Evolutionary conservation across 1,140 invertebrate species (phyloP).

Genomic region (Acarapis woodi): DNA sequence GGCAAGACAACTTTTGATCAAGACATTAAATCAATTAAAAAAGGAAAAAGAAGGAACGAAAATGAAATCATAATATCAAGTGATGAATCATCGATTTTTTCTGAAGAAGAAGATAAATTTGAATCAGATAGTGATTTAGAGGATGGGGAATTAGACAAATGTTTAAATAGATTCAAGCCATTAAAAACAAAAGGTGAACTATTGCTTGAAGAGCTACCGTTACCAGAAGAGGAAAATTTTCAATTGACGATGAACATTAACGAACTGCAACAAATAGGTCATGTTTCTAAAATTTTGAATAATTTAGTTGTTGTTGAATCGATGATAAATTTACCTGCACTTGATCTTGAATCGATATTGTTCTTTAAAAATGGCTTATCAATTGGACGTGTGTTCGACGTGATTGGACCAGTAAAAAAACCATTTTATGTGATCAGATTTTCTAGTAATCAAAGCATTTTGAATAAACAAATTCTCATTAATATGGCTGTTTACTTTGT

Average conservation of each 20-base stretch:
- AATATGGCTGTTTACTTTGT: slow-evolving; percentile 46
- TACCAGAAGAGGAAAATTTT: slow-evolving; percentile 4
- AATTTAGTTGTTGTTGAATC: slow-evolving; percentile 32
- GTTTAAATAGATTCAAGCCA: too few species aligned
- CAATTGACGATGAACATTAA: slow-evolving; percentile 5
- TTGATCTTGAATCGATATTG: slow-evolving; percentile 52
- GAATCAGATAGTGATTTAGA: too few species aligned
- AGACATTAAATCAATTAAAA: too few species aligned
- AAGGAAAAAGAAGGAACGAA: too few species aligned
- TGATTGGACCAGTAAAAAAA: slow-evolving; percentile 44
- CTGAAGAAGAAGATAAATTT: too few species aligned
- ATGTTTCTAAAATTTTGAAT: slow-evolving; percentile 7
- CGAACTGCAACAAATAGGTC: slow-evolving; percentile 8
- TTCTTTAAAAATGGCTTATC: slow-evolving; percentile 25
- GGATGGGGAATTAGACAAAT: neutral
- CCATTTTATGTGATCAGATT: slow-evolving; percentile 54
- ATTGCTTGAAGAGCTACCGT: slow-evolving; percentile 7
- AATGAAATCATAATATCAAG: too few species aligned
- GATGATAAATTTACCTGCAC: slow-evolving; percentile 31
- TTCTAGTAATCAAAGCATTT: slow-evolving; percentile 39
- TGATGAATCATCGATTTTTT: too few species aligned
- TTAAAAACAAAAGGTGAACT: slow-evolving; percentile 9
- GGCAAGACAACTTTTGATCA: too few species aligned
- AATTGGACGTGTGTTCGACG: slow-evolving; percentile 41
- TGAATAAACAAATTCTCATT: slow-evolving; percentile 26